Evolutionary conservation across 2,888 invertebrate species (phyloP).

Genomic region (Sphecodes monilicornis): DNA sequence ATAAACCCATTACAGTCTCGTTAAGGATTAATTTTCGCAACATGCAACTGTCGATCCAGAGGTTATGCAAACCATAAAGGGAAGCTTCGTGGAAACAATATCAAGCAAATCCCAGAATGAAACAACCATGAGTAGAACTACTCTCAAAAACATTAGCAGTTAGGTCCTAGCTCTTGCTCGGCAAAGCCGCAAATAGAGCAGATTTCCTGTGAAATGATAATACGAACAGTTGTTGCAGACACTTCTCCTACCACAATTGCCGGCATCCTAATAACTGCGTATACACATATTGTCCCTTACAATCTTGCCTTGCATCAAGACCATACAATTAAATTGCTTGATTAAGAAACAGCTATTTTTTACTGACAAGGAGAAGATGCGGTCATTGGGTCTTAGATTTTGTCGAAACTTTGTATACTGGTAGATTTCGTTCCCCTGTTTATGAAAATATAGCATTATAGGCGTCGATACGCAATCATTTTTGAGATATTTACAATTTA

Average conservation of each 20-base stretch:
- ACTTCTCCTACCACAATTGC: conserved; percentile 16
- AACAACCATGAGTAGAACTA: conserved; percentile 11
- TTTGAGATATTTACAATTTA: too few relatives aligned
- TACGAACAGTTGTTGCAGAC: conserved; percentile 39
- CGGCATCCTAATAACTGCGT: conserved; percentile 28
- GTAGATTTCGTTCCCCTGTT: too few relatives aligned
- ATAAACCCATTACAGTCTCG: conserved; percentile 5
- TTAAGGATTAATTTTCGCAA: not conserved
- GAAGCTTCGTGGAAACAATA: conserved; percentile 7
- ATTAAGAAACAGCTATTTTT: not conserved
- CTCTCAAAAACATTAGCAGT: conserved; percentile 8
- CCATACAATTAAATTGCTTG: not conserved
- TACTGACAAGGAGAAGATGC: too few relatives aligned
- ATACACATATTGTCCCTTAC: conserved; percentile 23
- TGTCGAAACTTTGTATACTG: too few relatives aligned
- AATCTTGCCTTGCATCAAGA: not conserved
- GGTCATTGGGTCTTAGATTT: too few relatives aligned
- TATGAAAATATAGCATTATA: too few relatives aligned
- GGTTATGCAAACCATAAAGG: conserved; percentile 8
- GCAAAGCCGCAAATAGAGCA: conserved; percentile 41
- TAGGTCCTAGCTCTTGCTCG: conserved; percentile 21
- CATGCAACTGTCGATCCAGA: not conserved
- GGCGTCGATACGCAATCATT: too few relatives aligned
- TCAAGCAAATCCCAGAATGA: conserved; percentile 34
- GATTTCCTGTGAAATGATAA: conserved; percentile 42